Percentiles rank a stretch among this genome's conserved stretches.
Conservation (phyloP, 2,113 vertebrate species). For the Regulus satrapa region DNA sequence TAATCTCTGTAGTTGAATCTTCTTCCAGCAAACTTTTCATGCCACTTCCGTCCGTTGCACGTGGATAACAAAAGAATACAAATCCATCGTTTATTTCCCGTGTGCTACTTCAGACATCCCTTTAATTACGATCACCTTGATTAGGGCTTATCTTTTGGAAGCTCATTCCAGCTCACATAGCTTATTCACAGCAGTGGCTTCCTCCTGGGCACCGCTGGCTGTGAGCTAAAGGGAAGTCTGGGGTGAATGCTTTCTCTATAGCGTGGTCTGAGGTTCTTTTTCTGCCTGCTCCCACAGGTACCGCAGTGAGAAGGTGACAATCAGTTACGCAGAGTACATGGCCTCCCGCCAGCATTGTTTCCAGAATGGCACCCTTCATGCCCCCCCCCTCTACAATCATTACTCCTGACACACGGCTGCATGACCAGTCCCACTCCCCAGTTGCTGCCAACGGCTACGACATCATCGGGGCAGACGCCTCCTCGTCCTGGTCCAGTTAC, state of each 20-base stretch:
- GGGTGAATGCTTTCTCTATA: neutral
- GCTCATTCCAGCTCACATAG: neutral
- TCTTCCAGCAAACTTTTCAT: neutral
- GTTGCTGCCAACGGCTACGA: slow-evolving; percentile 82
- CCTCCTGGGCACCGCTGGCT: fast-evolving
- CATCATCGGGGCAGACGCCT: slow-evolving; percentile 83
- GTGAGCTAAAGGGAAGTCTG: neutral
- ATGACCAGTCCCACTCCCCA: slow-evolving; percentile 80
- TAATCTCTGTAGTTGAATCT: neutral
- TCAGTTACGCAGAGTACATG: slow-evolving; percentile 84
- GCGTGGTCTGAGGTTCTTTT: fast-evolving
- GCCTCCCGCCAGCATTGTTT: slow-evolving; percentile 82
- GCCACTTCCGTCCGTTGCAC: neutral
- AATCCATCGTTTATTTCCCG: neutral
- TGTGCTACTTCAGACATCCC: neutral
- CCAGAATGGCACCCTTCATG: slow-evolving; percentile 84
- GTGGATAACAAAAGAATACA: neutral
- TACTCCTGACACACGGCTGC: slow-evolving; percentile 87
- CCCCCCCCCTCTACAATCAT: slow-evolving; percentile 85
- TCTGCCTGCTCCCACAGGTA: slow-evolving; percentile 66
- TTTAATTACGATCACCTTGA: neutral
- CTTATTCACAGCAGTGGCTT: neutral
- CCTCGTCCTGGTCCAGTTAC: slow-evolving; percentile 87
- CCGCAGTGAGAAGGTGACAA: slow-evolving; percentile 86
- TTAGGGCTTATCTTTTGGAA: neutral